Evolutionary conservation across 2,797 vertebrate genomes (phyloP).

Genomic region (Sebastes itinus): DNA sequence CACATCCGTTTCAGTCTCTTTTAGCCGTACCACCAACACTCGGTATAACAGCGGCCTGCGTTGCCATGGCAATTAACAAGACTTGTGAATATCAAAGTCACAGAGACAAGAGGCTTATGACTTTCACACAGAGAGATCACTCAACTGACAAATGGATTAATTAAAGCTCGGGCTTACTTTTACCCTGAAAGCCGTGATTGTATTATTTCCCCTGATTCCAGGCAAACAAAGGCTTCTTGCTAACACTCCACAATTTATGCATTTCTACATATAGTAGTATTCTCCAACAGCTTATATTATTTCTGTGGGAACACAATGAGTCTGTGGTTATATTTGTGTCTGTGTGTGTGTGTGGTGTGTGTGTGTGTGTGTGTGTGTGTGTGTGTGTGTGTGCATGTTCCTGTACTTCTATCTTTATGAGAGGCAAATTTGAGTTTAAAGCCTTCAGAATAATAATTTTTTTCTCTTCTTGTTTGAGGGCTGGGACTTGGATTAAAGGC

Average conservation of each 20-base stretch:
- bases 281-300: slow-evolving; percentile 24
- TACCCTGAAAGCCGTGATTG: slow-evolving; percentile 39
- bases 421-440: background rate
- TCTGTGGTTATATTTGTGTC: too few relatives aligned
- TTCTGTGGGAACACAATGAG: background rate
- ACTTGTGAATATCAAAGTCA: slow-evolving; percentile 67
- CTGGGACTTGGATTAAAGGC: background rate
- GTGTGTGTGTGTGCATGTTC: background rate
- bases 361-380: too few relatives aligned
- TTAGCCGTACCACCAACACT: slow-evolving; percentile 5
- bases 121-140: slow-evolving; percentile 68
- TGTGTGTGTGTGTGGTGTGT: background rate
- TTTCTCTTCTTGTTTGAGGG: background rate
- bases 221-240: slow-evolving; percentile 42
- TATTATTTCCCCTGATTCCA: slow-evolving; percentile 51
- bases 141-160: slow-evolving; percentile 71
- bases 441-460: background rate
- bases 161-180: slow-evolving; percentile 58
- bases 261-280: background rate
- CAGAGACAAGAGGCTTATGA: slow-evolving; percentile 60
- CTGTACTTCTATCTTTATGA: background rate
- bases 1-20: slow-evolving; percentile 19
- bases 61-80: slow-evolving; percentile 65
- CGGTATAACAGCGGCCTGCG: background rate
- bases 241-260: background rate